These are phyloP conservation scores for Catocala sponsa DNA, from an alignment of 2,888 invertebrate species.

Conservation along the genomic window DNA sequence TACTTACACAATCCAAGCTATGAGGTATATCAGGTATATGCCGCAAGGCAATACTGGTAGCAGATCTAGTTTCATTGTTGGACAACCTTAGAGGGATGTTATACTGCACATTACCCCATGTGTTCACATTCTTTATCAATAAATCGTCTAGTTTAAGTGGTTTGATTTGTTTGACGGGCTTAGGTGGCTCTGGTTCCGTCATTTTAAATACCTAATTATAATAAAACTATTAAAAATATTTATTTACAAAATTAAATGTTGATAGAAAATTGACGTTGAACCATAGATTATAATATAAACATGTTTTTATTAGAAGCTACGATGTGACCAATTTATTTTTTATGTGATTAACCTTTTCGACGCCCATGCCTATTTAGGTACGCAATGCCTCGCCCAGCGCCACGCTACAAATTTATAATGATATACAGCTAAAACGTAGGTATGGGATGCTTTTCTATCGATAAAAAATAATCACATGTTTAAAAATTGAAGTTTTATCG, in stretches of 20 bases:
- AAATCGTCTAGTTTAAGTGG: constrained; percentile 70
- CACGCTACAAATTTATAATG: too few relatives aligned
- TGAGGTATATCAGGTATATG: constrained; percentile 79
- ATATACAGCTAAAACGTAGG: too few relatives aligned
- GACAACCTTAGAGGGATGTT: constrained; percentile 78
- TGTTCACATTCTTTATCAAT: constrained; percentile 78
- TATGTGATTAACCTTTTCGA: too few relatives aligned
- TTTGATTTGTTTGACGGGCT: constrained; percentile 51
- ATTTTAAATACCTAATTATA: constrained; percentile 47
- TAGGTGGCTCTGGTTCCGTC: constrained; percentile 46
- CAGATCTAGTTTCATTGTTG: constrained; percentile 76
- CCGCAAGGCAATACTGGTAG: constrained; percentile 70
- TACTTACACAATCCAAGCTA: constrained; percentile 78
- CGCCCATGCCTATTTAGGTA: too few relatives aligned
- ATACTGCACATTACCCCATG: constrained; percentile 84
- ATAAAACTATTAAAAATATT: constrained; percentile 12
- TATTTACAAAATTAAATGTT: neutral
- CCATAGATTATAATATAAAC: too few relatives aligned
- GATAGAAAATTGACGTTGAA: neutral
- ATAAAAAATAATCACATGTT: too few relatives aligned
- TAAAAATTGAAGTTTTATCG: too few relatives aligned
- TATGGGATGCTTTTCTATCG: too few relatives aligned
- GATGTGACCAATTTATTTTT: too few relatives aligned
- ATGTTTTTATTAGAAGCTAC: too few relatives aligned
- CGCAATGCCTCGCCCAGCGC: too few relatives aligned